Evolutionary conservation across 2,888 invertebrate genomes (phyloP), one percentile per base, ranked within the genome.

Genomic region (Mimumesa dahlbomi): DNA sequence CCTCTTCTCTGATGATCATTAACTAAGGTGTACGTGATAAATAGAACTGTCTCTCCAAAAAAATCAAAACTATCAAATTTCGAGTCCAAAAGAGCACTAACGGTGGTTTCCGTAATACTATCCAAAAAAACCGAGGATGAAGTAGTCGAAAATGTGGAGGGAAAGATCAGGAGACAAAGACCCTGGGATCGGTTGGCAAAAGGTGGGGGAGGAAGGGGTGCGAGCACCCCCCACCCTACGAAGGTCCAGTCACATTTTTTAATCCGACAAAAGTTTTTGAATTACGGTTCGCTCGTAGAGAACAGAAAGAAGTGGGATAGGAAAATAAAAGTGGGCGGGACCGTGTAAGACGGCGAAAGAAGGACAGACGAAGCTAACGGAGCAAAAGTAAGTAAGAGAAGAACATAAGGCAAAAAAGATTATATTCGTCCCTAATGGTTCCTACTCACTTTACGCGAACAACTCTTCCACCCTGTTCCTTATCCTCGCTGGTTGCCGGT

Each of bases 241-340:
- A 74, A 59, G 68, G 79, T 77, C 71, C 75, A 63, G 75, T 79
- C 73, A 77, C 79, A 86, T 84, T 86, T 87, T n/a, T 87, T 87
- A 86, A 85, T 85, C 82, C 80, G 69, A 64, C 76, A 73, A 81
- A 86, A 87, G 81, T 87, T 87, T 85, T 81, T 82, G 82, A 86
- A 86, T 87, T 84, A 86, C 81, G 82, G 64, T 77, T 75, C 73
- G 67, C 62, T 64, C 7, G 1, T 13, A 31, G 14, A 11, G 38
- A 5, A 18, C n/a, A 56, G 57, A 70, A 49, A 36, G 56, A 48
- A 31, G 36, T 40, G 53, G 6, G 42, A 29, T 34, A 36, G 31
- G 40, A 49, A 21, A 29, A 19, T 43, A 54, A 52, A 18, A 62
- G 43, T 9, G 42, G 5, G 14, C 9, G 59, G 29, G 22, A 18